These are phyloP conservation scores for Epistrophella euchroma DNA, from an alignment of 2,888 invertebrate genomes.

Conservation along the genomic window DNA sequence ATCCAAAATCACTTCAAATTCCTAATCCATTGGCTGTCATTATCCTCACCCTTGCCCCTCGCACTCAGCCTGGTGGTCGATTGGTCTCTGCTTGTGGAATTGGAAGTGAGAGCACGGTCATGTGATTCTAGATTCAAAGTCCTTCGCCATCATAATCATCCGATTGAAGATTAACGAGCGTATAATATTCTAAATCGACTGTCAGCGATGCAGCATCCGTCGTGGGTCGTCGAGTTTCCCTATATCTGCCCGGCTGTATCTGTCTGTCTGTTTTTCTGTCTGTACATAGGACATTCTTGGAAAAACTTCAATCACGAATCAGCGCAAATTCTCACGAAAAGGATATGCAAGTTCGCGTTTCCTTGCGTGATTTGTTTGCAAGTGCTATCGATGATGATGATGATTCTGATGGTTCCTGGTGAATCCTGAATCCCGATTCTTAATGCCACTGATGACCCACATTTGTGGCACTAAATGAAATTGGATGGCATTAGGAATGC, in stretches of 20 bases:
- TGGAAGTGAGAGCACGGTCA: conserved; percentile 31
- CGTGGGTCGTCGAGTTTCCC: neutral
- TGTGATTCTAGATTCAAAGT: conserved; percentile 22
- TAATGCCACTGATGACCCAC: conserved; percentile 74
- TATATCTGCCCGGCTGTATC: neutral
- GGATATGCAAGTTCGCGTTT: conserved; percentile 69
- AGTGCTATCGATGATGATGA: conserved; percentile 26
- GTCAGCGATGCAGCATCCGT: neutral
- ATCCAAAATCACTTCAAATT: conserved; percentile 72
- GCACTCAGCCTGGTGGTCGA: neutral
- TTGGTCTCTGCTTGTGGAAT: neutral
- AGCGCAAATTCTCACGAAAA: conserved; percentile 44
- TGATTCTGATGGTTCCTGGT: conserved; percentile 34
- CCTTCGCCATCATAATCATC: conserved; percentile 56
- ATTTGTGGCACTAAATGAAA: conserved; percentile 75
- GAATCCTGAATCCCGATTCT: conserved; percentile 51
- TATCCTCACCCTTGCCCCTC: conserved; percentile 23
- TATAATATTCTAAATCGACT: conserved; percentile 70
- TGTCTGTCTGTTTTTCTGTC: conserved; percentile 10
- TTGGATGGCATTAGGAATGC: conserved; percentile 63
- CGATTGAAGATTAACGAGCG: conserved; percentile 73
- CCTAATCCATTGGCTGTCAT: conserved; percentile 50
- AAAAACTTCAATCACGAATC: conserved; percentile 69
- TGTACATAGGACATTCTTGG: conserved; percentile 52
- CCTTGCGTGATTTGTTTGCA: conserved; percentile 68